Base-by-base conservation (phyloP, 2,888 invertebrate genomes). In the Molanna angustata region DNA sequence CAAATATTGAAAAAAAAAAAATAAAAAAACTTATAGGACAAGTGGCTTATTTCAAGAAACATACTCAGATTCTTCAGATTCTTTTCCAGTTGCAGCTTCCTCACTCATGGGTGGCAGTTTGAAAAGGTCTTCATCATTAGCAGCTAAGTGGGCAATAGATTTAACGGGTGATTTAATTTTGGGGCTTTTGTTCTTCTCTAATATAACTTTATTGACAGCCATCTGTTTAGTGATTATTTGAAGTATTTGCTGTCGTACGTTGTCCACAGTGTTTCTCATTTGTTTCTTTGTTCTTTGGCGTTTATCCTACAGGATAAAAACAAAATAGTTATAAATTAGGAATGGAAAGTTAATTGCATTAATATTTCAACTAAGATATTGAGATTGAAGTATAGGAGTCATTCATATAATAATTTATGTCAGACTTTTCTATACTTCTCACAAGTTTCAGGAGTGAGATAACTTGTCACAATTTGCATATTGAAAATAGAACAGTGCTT, bases 211-310 rank as follows among this genome's bases (percentile, higher is more conserved):
- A 62, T 80, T 82, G n/a, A 94, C 81, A 1, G 88, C 88, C 16
- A 86, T 83, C 64, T 89, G 90, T 65, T 90, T 89, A 56, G 91
- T 79, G 13, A 93, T 69, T 43, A 88, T 82, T 46, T 82, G 76
- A 27, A 89, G 70, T 31, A 91, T 71, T 69, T 93, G 83, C 64
- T 86, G 79, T 69, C 88, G 84, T 55, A 89, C 74, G 65, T 84
- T 74, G 64, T 86, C 84, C 33, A 90, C 86, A 69, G 88, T 85
- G 61, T 82, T 80, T 50, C 82, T 73, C 47, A 85, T 80, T 70
- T 82, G 86, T 61, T 78, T 78, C 71, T 86, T 90, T 67, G 79
- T 80, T 65, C 83, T 84, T 70, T 88, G 85, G 60, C 95, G 79
- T 62, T 83, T 84, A 39, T n/a, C n/a, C n/a, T n/a, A n/a, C n/a